These are phyloP conservation scores for Drosophila atroscutellata DNA, from an alignment of 2,888 invertebrate species.

Conservation along the genomic window DNA sequence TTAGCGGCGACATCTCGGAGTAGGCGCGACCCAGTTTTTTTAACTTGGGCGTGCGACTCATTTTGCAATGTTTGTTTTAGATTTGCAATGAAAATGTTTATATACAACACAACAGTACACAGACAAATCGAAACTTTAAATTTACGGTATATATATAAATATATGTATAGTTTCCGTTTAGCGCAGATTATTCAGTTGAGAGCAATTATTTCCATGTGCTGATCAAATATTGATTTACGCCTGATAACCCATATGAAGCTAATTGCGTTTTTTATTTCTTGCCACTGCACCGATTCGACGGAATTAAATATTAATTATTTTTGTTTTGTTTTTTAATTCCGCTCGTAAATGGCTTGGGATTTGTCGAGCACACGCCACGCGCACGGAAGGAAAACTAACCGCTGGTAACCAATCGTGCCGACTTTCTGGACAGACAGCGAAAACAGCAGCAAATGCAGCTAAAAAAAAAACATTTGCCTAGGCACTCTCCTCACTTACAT, in stretches of 20 bases:
- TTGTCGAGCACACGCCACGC: slow-evolving; percentile 67
- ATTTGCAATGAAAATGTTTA: not conserved
- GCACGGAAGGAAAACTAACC: slow-evolving; percentile 65
- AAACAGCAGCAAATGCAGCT: slow-evolving; percentile 41
- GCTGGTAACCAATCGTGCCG: slow-evolving; percentile 35
- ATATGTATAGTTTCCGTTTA: slow-evolving; percentile 12
- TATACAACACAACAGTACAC: slow-evolving; percentile 23
- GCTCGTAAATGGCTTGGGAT: slow-evolving; percentile 16
- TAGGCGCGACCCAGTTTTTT: slow-evolving; percentile 81
- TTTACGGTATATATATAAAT: not conserved
- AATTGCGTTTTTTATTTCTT: slow-evolving; percentile 31
- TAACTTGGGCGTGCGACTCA: slow-evolving; percentile 76
- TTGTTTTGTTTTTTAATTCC: slow-evolving; percentile 15
- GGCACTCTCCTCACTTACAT: slow-evolving; percentile 20
- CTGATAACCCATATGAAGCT: slow-evolving; percentile 33
- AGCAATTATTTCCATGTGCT: slow-evolving; percentile 40
- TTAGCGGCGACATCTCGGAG: slow-evolving; percentile 84
- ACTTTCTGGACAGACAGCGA: slow-evolving; percentile 39
- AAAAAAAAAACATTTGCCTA: slow-evolving; percentile 24
- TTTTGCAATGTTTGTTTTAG: slow-evolving; percentile 36
- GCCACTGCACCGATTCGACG: slow-evolving; percentile 20
- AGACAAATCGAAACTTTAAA: slow-evolving; percentile 14
- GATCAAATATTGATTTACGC: slow-evolving; percentile 36
- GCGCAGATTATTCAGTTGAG: slow-evolving; percentile 12
- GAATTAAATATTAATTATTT: slow-evolving; percentile 16